Evolutionary conservation across 2,888 invertebrate genomes (phyloP).

Genomic region (Ochropleura leucogaster): DNA sequence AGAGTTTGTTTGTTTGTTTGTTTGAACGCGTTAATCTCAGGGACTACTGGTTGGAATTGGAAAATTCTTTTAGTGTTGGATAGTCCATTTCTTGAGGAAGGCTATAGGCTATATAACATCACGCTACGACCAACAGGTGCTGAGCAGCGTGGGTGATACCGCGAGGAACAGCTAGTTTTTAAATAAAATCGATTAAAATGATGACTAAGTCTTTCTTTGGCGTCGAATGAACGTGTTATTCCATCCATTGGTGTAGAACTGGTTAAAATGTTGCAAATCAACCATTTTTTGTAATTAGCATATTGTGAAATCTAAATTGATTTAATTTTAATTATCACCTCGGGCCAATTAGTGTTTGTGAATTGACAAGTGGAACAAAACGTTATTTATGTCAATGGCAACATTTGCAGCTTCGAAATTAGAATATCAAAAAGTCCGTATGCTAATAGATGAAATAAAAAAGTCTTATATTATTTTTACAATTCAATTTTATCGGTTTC

Average conservation of each 20-base stretch:
- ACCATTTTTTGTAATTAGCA: constrained; percentile 31
- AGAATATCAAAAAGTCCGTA: constrained; percentile 19
- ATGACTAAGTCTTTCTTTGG: not conserved
- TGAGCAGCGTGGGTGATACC: no score
- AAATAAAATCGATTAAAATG: constrained; percentile 8
- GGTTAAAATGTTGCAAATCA: constrained; percentile 41
- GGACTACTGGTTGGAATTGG: no score
- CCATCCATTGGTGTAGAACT: constrained; percentile 17
- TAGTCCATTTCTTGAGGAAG: no score
- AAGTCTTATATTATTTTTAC: constrained; percentile 8
- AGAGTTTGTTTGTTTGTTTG: no score
- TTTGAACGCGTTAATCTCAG: no score
- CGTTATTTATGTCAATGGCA: constrained; percentile 30
- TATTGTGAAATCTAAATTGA: constrained; percentile 37
- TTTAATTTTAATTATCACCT: constrained; percentile 43
- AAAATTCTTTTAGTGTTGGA: no score
- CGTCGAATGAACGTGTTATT: constrained; percentile 13
- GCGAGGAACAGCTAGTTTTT: no score
- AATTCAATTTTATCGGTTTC: constrained; percentile 45
- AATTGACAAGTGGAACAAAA: constrained; percentile 53
- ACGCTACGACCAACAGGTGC: no score
- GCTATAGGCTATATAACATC: no score
- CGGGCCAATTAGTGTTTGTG: constrained; percentile 42
- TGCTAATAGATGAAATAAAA: constrained; percentile 27
- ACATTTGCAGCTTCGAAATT: constrained; percentile 19